phyloP scores from a whole-genome alignment of 2,888 invertebrate genomes.

The Xanthia togata region DNA sequence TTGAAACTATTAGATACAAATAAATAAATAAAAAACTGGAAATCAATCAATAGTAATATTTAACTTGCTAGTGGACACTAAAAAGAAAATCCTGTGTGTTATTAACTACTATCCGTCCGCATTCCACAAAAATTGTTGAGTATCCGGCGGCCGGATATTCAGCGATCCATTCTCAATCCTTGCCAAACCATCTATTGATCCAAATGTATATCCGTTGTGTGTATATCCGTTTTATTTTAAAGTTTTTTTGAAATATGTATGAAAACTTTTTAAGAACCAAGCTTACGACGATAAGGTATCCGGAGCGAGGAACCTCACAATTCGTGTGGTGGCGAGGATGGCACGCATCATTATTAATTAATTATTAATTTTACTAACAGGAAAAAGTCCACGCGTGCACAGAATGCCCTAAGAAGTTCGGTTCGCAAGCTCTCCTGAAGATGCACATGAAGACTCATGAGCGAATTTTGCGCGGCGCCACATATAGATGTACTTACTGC shows the following conservation, averaged over 20 bases:
- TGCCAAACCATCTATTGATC: background rate
- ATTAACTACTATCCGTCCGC: constrained; percentile 2
- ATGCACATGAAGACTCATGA: constrained; percentile 86
- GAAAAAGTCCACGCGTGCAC: constrained; percentile 84
- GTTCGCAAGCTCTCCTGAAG: constrained; percentile 80
- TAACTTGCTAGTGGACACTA: background rate
- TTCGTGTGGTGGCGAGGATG: no score
- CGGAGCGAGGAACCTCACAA: no score
- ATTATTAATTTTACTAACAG: constrained; percentile 64
- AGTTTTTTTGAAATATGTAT: no score
- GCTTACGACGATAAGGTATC: no score
- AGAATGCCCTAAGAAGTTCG: constrained; percentile 85
- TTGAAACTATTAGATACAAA: background rate
- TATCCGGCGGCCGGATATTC: constrained; percentile 25
- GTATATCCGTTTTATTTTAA: no score
- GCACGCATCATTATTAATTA: no score
- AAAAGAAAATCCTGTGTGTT: background rate
- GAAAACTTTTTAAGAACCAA: no score
- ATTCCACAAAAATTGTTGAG: background rate
- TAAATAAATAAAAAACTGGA: background rate
- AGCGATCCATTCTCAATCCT: background rate
- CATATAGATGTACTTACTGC: constrained; percentile 84
- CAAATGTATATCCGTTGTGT: background rate
- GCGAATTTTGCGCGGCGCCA: constrained; percentile 76
- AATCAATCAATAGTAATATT: background rate